Evolutionary conservation across 2,888 invertebrate genomes (phyloP).

Genomic region (Spilosoma lubricipeda): DNA sequence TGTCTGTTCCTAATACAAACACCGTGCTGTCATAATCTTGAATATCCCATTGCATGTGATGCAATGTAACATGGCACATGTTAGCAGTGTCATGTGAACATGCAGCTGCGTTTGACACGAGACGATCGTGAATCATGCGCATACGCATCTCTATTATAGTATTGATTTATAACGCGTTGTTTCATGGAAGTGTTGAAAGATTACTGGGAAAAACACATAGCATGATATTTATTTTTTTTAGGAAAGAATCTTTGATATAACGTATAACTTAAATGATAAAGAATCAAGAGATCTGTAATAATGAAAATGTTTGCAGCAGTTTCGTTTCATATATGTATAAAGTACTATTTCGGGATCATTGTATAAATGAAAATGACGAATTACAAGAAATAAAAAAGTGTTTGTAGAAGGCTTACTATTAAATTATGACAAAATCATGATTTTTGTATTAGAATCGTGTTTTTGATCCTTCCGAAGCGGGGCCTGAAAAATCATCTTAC

Average conservation of each 20-base stretch:
- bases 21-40: background rate
- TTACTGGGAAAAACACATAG: background rate
- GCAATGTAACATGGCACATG: background rate
- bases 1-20: background rate
- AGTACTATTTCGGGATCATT: background rate
- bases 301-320: background rate
- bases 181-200: background rate
- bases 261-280: background rate
- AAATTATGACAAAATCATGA: no score
- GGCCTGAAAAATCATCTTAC: no score
- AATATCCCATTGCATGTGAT: background rate
- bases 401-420: background rate
- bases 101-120: conserved; percentile 37
- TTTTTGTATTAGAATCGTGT: no score
- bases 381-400: background rate
- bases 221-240: background rate
- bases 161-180: background rate
- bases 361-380: no score
- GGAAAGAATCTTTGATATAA: background rate
- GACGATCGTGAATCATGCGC: conserved; percentile 28
- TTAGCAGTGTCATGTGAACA: conserved; percentile 39
- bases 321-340: background rate
- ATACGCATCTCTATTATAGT: conserved; percentile 19
- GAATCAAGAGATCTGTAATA: background rate
- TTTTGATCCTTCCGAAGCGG: no score